Conservation (phyloP, 2,113 vertebrate genomes). For the Carlito syrichta region DNA sequence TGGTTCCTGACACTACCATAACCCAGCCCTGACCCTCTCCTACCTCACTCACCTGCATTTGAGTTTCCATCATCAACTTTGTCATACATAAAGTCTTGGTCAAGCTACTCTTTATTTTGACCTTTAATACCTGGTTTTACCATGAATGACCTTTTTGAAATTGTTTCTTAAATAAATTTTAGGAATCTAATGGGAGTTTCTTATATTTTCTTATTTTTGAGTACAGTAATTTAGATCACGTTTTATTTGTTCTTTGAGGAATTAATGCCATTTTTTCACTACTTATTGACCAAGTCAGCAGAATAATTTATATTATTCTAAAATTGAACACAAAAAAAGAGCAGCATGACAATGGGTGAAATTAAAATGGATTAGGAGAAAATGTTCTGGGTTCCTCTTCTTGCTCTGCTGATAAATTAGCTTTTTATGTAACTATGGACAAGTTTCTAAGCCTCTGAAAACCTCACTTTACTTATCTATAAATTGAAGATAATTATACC, state of each 20-base stretch:
- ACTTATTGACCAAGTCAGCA: not conserved
- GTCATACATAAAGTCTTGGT: not conserved
- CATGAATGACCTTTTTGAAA: not conserved
- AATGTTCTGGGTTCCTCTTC: not conserved
- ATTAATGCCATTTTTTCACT: not conserved
- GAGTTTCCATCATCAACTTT: not conserved
- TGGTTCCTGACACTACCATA: not conserved
- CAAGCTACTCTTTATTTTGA: not conserved
- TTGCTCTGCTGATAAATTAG: not conserved
- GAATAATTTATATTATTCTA: not conserved
- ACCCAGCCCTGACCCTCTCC: not conserved
- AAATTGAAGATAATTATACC: constrained; percentile 55
- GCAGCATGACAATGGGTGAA: not conserved
- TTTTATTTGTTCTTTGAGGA: not conserved
- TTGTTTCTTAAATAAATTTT: not conserved
- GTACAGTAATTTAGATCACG: not conserved
- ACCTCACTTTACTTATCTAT: constrained; percentile 37
- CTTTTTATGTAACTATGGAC: constrained; percentile 34
- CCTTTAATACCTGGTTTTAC: not conserved
- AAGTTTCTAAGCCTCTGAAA: constrained; percentile 37
- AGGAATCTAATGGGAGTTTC: not conserved
- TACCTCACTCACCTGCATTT: not conserved
- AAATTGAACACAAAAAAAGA: not conserved
- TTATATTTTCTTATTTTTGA: constrained; percentile 18
- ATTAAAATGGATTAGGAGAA: constrained; percentile 1